Percentiles rank a stretch among this genome's conserved stretches.
Evolutionary conservation across 2,797 vertebrate genomes (phyloP).

Genomic region (Pangasius larnaudii): DNA sequence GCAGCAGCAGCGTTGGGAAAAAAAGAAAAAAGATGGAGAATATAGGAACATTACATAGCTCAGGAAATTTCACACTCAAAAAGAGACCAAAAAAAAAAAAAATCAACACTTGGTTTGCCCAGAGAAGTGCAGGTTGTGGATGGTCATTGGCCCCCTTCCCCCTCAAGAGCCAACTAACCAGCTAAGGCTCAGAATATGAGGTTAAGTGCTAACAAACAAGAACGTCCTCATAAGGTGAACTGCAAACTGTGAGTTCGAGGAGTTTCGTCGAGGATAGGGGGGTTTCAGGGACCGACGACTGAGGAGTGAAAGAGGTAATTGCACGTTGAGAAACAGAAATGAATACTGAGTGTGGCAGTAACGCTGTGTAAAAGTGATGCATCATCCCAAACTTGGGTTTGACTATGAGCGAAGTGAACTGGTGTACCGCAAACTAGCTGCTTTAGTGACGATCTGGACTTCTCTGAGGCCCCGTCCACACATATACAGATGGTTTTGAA

Average conservation of each 20-base stretch:
- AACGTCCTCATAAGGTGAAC: conserved; percentile 59
- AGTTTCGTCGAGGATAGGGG: conserved; percentile 24
- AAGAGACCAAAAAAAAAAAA: conserved; percentile 53
- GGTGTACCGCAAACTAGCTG: conserved; percentile 34
- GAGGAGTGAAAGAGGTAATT: conserved; percentile 66
- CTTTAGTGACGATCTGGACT: conserved; percentile 16
- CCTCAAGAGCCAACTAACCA: conserved; percentile 14
- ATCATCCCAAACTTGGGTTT: conserved; percentile 61
- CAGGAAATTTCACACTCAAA: conserved; percentile 57
- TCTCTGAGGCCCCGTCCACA: neutral
- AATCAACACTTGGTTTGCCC: conserved; percentile 62
- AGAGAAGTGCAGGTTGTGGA: conserved; percentile 66
- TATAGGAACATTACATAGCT: conserved; percentile 61
- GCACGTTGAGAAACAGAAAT: conserved; percentile 58
- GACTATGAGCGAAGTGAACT: conserved; percentile 60
- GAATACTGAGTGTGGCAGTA: conserved; percentile 75
- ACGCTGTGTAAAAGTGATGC: conserved; percentile 66
- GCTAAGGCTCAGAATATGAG: conserved; percentile 55
- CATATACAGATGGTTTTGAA: neutral
- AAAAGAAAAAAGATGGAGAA: conserved; percentile 53
- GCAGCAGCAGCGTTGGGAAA: conserved; percentile 60
- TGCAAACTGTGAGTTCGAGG: neutral
- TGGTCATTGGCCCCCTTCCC: conserved; percentile 36
- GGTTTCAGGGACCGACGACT: conserved; percentile 46
- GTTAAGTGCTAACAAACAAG: conserved; percentile 78